Evolutionary conservation across 2,797 vertebrate species (phyloP).

Genomic region (Tolypeutes matacus): DNA sequence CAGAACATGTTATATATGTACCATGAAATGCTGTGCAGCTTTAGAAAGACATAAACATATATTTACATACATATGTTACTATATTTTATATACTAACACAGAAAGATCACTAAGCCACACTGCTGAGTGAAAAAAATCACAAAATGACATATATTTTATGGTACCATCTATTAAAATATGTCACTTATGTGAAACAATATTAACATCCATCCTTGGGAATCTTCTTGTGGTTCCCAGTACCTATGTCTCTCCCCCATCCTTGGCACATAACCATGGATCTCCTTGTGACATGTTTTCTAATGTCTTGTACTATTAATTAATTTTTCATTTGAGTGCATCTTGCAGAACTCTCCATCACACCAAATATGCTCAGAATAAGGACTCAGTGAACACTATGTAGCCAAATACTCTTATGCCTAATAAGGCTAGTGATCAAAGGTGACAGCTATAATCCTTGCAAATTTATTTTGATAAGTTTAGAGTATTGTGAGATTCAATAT

Average conservation of each 20-base stretch:
- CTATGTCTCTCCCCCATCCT: not conserved
- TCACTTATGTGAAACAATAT: not conserved
- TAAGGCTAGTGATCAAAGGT: not conserved
- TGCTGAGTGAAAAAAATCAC: slow-evolving; percentile 14
- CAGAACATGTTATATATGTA: not conserved
- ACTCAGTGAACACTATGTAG: not conserved
- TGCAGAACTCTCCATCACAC: not conserved
- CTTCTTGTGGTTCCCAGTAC: not conserved
- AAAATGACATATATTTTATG: not conserved
- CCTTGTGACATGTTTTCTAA: not conserved
- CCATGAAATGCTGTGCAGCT: not conserved
- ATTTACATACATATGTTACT: too few species aligned
- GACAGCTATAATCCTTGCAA: slow-evolving; percentile 30
- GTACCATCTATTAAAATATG: not conserved
- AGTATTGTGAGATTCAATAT: not conserved
- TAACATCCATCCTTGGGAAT: not conserved
- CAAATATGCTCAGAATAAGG: not conserved
- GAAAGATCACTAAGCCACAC: not conserved
- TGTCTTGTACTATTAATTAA: not conserved
- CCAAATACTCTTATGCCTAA: slow-evolving; percentile 39
- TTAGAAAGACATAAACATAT: not conserved
- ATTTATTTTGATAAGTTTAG: slow-evolving; percentile 24
- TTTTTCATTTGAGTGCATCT: slow-evolving; percentile 31
- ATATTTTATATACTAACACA: not conserved
- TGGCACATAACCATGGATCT: not conserved